phyloP scores from a whole-genome alignment of 2,888 invertebrate species.

The Nowickia ferox region DNA sequence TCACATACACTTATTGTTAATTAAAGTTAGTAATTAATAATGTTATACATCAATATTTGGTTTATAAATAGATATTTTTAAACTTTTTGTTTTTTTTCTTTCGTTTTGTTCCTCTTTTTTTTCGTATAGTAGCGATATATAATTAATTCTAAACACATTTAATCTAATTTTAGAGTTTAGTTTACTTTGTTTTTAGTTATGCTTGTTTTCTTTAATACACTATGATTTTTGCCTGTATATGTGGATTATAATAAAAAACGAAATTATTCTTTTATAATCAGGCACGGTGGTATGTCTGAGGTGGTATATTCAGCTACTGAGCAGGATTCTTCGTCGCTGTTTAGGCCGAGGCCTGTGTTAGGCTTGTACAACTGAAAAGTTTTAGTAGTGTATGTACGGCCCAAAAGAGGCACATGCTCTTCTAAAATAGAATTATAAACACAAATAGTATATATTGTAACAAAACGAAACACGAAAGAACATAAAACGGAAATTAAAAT shows the following conservation, averaged over 20 bases:
- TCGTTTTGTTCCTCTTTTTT: neutral
- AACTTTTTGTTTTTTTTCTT: constrained; percentile 31
- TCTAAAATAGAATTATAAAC: constrained; percentile 82
- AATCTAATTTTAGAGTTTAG: constrained; percentile 24
- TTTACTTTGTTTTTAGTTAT: constrained; percentile 37
- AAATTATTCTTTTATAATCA: constrained; percentile 69
- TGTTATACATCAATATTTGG: constrained; percentile 69
- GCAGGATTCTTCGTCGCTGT: constrained; percentile 66
- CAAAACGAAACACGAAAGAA: constrained; percentile 70
- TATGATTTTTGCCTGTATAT: constrained; percentile 2
- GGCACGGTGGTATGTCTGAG: constrained; percentile 69
- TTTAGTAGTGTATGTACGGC: constrained; percentile 81
- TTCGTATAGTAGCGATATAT: constrained; percentile 29
- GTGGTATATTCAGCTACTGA: constrained; percentile 68
- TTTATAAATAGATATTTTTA: constrained; percentile 16
- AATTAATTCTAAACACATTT: constrained; percentile 46
- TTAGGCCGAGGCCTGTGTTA: constrained; percentile 58
- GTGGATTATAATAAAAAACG: constrained; percentile 21
- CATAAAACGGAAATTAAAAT: constrained; percentile 43
- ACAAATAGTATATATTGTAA: constrained; percentile 76
- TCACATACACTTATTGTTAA: constrained; percentile 33
- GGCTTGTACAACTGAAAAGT: constrained; percentile 74
- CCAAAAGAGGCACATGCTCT: constrained; percentile 85
- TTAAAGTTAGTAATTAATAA: constrained; percentile 54
- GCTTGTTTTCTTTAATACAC: constrained; percentile 6